A percentile compares a stretch with the other conserved stretches of the same genome.
phyloP scores from a whole-genome alignment of 2,797 vertebrate genomes.

The Phaenicophaeus curvirostris region DNA sequence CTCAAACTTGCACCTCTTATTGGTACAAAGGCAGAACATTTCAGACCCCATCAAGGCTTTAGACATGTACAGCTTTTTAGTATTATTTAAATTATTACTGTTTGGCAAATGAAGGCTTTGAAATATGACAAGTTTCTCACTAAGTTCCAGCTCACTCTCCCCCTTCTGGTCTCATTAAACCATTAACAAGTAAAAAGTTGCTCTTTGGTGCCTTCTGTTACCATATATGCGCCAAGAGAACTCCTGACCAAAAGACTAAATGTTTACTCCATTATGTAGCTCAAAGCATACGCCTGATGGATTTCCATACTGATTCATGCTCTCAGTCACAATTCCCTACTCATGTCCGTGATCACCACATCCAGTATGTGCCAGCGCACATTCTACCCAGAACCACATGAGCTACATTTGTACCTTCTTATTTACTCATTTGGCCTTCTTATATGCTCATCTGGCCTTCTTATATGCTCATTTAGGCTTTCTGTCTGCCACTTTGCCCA shows the following conservation, averaged over 20 bases:
- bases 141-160: neutral
- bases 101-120: neutral
- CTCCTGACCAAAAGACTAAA: neutral
- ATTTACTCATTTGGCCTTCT: neutral
- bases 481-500: neutral
- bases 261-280: neutral
- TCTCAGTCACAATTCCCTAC: neutral
- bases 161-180: neutral
- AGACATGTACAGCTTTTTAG: neutral
- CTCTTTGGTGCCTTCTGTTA: neutral
- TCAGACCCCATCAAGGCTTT: neutral
- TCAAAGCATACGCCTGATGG: neutral
- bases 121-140: neutral
- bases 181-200: neutral
- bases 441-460: too few relatives aligned
- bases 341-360: rapidly evolving
- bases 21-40: neutral
- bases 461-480: neutral
- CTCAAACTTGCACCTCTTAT: neutral
- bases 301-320: neutral
- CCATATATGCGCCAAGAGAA: neutral
- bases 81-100: neutral
- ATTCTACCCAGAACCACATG: neutral
- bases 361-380: rapidly evolving
- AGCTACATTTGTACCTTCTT: neutral